phyloP scores from a whole-genome alignment of 2,113 vertebrate genomes.

The Syrmaticus mikado region DNA sequence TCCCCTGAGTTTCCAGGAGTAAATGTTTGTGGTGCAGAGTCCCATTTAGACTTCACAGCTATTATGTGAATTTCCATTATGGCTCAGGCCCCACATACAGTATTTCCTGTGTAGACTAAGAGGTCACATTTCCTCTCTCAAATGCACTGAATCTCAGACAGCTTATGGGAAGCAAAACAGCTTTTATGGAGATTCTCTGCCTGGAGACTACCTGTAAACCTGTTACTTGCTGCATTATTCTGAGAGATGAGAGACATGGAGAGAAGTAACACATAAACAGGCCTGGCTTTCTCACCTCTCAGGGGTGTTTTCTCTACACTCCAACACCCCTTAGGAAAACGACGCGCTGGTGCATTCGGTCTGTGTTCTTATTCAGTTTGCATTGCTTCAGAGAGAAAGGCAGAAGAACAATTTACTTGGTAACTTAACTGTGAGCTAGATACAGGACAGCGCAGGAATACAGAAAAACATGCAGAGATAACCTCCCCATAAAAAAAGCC shows the following conservation, averaged over 20 bases:
- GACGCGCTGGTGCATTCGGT: background rate
- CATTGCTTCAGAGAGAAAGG: background rate
- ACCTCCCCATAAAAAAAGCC: background rate
- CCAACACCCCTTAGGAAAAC: background rate
- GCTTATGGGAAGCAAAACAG: background rate
- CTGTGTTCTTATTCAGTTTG: background rate
- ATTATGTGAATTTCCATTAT: background rate
- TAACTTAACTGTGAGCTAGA: background rate
- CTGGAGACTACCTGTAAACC: background rate
- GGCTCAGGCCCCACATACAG: background rate
- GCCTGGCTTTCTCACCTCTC: background rate
- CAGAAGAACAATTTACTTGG: background rate
- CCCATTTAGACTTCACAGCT: background rate
- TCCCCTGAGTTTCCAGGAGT: background rate
- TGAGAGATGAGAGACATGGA: background rate
- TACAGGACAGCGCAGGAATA: background rate
- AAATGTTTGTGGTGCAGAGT: background rate
- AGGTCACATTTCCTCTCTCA: background rate
- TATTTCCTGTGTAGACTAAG: accelerated
- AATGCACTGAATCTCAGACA: background rate
- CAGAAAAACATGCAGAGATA: background rate
- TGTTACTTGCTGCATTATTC: background rate
- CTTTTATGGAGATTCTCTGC: background rate
- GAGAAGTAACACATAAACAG: accelerated
- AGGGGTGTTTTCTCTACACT: background rate